These are phyloP conservation scores for Lampris incognitus DNA, from an alignment of 2,113 vertebrate genomes.

Conservation along the genomic window DNA sequence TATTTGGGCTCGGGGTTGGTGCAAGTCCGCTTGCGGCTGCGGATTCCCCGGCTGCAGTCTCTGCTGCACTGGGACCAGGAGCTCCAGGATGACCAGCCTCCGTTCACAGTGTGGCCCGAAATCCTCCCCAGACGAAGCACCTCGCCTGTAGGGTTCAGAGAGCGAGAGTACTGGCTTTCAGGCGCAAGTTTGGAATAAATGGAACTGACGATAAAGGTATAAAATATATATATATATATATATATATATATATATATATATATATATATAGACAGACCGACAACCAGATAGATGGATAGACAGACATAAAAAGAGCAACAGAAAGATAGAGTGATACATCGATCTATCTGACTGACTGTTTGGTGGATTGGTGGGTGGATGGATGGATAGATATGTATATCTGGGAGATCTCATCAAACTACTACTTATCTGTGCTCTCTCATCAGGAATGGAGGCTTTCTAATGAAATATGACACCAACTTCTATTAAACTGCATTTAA, in stretches of 20 bases:
- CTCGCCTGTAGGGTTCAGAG: constrained; percentile 79
- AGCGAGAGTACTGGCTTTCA: not conserved
- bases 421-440: constrained; percentile 58
- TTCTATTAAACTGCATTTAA: constrained; percentile 74
- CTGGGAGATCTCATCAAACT: constrained; percentile 33
- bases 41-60: constrained; percentile 93
- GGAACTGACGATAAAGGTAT: not conserved
- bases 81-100: constrained; percentile 93
- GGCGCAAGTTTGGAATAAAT: not conserved
- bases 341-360: too few relatives aligned
- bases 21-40: constrained; percentile 92
- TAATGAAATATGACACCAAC: constrained; percentile 71
- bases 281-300: not conserved
- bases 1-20: constrained; percentile 93
- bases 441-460: constrained; percentile 58
- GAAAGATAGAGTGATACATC: too few relatives aligned
- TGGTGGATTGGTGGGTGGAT: too few relatives aligned
- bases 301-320: not conserved
- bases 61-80: constrained; percentile 96
- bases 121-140: constrained; percentile 90
- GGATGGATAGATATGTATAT: too few relatives aligned
- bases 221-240: too few relatives aligned
- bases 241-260: not conserved
- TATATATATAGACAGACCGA: not conserved
- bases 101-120: constrained; percentile 89